A percentile compares a stretch with the other conserved stretches of the same genome.
These are phyloP conservation scores for Dorcus parallelipipedus DNA, from an alignment of 2,888 invertebrate genomes.

Conservation along the genomic window DNA sequence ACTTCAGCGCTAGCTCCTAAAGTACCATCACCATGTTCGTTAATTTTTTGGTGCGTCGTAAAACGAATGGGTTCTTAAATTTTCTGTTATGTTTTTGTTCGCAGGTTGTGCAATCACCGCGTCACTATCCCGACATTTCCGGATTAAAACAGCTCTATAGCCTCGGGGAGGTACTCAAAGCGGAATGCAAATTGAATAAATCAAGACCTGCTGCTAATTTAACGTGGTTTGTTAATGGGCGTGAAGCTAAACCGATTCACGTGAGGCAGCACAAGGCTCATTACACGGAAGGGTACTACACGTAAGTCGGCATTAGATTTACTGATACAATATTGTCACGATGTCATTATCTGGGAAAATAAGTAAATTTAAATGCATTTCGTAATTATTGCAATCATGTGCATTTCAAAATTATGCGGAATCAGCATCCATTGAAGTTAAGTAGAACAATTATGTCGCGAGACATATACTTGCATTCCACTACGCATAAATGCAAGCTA, in stretches of 20 bases:
- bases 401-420: too few relatives aligned
- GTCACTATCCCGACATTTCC: conserved; percentile 52
- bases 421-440: too few relatives aligned
- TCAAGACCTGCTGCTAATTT: conserved; percentile 58
- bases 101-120: conserved; percentile 52
- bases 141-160: conserved; percentile 54
- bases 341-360: too few relatives aligned
- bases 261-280: conserved; percentile 25
- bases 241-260: conserved; percentile 40
- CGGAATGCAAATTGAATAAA: conserved; percentile 55
- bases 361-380: too few relatives aligned
- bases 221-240: conserved; percentile 58
- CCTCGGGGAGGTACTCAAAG: conserved; percentile 53
- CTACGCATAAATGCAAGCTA: too few relatives aligned
- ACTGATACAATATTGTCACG: neutral
- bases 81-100: neutral
- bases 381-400: too few relatives aligned
- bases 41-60: too few relatives aligned
- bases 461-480: too few relatives aligned
- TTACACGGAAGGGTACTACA: conserved; percentile 21
- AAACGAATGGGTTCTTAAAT: too few relatives aligned
- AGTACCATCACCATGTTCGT: too few relatives aligned
- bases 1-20: too few relatives aligned
- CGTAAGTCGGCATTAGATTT: conserved; percentile 11
- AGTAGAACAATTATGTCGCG: too few relatives aligned